Percentiles rank a stretch among this genome's conserved stretches.
phyloP scores from a whole-genome alignment of 2,797 vertebrate genomes.

The Iguana delicatissima region DNA sequence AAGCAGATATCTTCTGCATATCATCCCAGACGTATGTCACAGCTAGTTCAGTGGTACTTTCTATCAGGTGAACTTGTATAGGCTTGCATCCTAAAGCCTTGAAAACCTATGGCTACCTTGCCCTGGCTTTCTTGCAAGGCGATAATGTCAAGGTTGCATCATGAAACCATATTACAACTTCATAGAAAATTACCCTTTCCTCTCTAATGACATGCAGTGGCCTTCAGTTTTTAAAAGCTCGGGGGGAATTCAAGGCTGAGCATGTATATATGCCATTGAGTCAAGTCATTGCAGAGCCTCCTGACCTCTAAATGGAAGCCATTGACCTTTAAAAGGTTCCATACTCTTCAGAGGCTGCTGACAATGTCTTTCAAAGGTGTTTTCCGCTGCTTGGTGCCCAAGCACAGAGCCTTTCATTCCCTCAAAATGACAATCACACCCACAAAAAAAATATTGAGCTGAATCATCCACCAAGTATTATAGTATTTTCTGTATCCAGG shows the following conservation, averaged over 20 bases:
- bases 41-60: not conserved
- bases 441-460: not conserved
- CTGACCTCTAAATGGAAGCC: slow-evolving; percentile 34
- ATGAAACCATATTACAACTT: not conserved
- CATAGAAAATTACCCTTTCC: slow-evolving; percentile 45
- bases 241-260: slow-evolving; percentile 40
- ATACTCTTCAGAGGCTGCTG: not conserved
- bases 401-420: not conserved
- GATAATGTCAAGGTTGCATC: slow-evolving; percentile 20
- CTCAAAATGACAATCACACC: not conserved
- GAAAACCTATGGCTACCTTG: slow-evolving; percentile 20
- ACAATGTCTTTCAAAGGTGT: slow-evolving; percentile 20
- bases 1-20: not conserved
- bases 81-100: not conserved
- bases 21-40: not conserved
- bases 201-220: slow-evolving; percentile 34
- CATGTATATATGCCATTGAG: not conserved
- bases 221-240: slow-evolving; percentile 38
- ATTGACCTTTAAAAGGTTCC: slow-evolving; percentile 30
- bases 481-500: rapidly evolving
- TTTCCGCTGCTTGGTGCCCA: rapidly evolving
- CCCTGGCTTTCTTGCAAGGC: slow-evolving; percentile 21
- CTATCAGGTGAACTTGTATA: not conserved
- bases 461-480: not conserved
- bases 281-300: slow-evolving; percentile 21